Conservation (phyloP, 64 coral and sea anemone genomes). For the Montipora sp. region DNA sequence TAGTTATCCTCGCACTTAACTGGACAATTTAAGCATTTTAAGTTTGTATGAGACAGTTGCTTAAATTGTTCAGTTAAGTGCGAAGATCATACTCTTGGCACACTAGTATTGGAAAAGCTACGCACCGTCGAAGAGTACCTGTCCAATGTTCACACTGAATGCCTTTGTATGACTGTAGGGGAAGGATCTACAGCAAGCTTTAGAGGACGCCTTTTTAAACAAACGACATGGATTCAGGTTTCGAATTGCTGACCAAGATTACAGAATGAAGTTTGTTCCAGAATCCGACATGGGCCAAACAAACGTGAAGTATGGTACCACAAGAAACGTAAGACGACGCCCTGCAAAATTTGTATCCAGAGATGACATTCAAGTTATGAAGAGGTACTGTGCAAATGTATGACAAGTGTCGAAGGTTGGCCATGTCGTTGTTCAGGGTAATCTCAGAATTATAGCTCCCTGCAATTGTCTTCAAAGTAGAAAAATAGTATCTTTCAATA, state of each 20-base stretch:
- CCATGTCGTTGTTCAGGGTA: too few species aligned
- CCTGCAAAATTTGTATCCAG: not conserved
- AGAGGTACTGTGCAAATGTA: not conserved
- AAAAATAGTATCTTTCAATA: too few species aligned
- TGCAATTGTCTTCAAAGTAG: too few species aligned
- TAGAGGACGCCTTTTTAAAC: constrained; percentile 17
- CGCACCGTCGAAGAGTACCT: too few species aligned
- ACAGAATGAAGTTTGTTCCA: not conserved
- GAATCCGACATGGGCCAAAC: not conserved
- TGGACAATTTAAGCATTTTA: too few species aligned
- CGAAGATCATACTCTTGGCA: too few species aligned
- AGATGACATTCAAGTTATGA: not conserved
- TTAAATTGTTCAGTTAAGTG: too few species aligned
- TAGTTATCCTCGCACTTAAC: too few species aligned
- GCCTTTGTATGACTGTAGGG: not conserved
- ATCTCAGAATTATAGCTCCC: too few species aligned
- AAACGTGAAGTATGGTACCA: constrained; percentile 12
- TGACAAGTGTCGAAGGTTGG: too few species aligned
- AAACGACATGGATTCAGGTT: not conserved
- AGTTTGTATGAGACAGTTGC: too few species aligned
- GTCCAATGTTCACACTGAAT: not conserved
- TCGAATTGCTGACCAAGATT: constrained; percentile 23
- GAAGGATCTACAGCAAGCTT: not conserved
- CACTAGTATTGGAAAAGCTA: too few species aligned
- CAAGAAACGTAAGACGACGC: constrained; percentile 14